These are phyloP conservation scores for Neocrepidodera transversa DNA, from an alignment of 2,888 invertebrate genomes.

Conservation along the genomic window DNA sequence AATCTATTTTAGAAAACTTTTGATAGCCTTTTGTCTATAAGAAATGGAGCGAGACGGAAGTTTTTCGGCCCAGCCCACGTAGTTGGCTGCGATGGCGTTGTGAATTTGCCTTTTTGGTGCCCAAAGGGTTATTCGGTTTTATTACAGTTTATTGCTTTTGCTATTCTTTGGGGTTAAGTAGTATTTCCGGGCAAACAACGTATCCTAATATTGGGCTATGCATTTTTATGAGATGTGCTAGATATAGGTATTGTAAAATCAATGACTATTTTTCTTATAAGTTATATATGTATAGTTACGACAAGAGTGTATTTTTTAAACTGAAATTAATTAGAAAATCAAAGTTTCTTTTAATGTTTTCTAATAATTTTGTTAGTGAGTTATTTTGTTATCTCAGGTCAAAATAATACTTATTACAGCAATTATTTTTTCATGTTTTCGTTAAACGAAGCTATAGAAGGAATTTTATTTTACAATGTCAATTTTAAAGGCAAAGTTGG, in stretches of 20 bases:
- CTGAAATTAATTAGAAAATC: too few species aligned
- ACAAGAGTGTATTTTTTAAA: too few species aligned
- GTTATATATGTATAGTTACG: too few species aligned
- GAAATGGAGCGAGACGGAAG: conserved; percentile 46
- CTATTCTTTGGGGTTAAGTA: conserved; percentile 8
- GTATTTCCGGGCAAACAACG: neutral
- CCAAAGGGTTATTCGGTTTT: conserved; percentile 33
- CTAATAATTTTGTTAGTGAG: too few species aligned
- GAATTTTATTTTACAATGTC: too few species aligned
- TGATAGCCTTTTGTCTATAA: conserved; percentile 51
- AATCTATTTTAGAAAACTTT: conserved; percentile 51
- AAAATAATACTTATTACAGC: too few species aligned
- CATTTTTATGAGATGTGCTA: conserved; percentile 12
- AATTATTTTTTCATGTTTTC: too few species aligned
- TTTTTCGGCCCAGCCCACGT: conserved; percentile 37
- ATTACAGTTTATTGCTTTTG: conserved; percentile 30
- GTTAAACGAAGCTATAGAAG: too few species aligned
- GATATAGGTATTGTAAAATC: neutral
- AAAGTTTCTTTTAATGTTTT: too few species aligned
- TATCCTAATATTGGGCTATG: neutral
- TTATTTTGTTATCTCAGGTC: too few species aligned
- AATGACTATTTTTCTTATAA: too few species aligned
- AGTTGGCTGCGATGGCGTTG: conserved; percentile 34
- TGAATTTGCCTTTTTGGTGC: conserved; percentile 36
- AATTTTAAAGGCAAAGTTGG: too few species aligned